Base-by-base conservation (phyloP, 1,140 invertebrate genomes). In the Saccostrea echinata region DNA sequence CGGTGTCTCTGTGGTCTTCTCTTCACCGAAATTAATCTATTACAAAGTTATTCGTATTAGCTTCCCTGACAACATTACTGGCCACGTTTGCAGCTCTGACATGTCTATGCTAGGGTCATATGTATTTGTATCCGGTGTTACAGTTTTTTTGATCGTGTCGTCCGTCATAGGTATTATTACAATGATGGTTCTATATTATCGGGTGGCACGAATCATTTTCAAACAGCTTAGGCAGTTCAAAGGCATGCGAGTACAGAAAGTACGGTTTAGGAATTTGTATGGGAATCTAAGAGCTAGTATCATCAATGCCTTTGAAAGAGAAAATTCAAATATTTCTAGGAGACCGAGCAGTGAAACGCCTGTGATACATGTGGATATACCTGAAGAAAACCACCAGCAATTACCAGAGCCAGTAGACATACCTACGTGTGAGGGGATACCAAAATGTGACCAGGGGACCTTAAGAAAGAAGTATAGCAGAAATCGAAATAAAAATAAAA, bases 211-310 rank as follows among this genome's bases (percentile, higher is more conserved):
- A 21, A 35, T 83, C 52, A 83, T 83, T 33, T 83, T 24, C 52
- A 76, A 76, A 27, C 68, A 76, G 16, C 27, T 76, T 16, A 11
- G 30, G 27, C 68, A 76, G 27, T 76, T 76, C 27, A 76, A 76
- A 30, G 68, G 68, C 68, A 76, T 76, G 68, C 68, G 68, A 27
- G 27, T 76, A 16, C 68, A 76, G 27, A 76, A 76, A 13, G 68
- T 76, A 76, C 68, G 68, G 6, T 76, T 76, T 33, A 76, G 68
- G 27, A 76, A 76, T 76, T 76, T 76, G 27, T 76, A 76, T 33
- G 68, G 68, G 24, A 76, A 76, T 76, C 68, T 76, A 30, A 76
- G 68, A 76, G 68, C 68, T 30, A 76, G 68, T 27, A 76, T 76
- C 16, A 76, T 76, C 30, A 76, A 76, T 76, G 68, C 68, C 8